Evolutionary conservation across 2,888 invertebrate species (phyloP).

Genomic region (Limnephilus auricula): DNA sequence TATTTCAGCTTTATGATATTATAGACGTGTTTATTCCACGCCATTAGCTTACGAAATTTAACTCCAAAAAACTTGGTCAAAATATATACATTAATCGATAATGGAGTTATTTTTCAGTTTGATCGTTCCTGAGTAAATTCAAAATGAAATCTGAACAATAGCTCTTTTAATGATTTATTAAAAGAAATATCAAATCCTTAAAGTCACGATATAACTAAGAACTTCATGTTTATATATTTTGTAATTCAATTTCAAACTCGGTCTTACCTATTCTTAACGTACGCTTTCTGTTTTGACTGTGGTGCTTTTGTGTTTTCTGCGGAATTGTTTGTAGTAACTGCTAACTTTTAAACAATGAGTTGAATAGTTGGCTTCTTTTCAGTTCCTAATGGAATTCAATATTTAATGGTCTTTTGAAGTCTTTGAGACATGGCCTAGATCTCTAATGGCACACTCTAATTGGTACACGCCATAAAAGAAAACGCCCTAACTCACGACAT

Average conservation of each 20-base stretch:
- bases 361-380: neutral
- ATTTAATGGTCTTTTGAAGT: neutral
- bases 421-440: neutral
- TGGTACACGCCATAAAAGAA: neutral
- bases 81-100: too few species aligned
- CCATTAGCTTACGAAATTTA: neutral
- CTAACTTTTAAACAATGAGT: neutral
- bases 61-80: neutral
- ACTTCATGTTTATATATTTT: neutral
- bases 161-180: neutral
- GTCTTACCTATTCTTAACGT: neutral
- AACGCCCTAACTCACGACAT: neutral
- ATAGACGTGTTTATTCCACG: neutral
- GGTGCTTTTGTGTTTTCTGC: neutral
- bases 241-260: neutral
- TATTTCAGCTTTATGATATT: neutral
- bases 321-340: neutral
- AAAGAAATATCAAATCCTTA: neutral
- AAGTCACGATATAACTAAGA: neutral
- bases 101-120: too few species aligned
- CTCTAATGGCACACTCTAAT: neutral
- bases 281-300: neutral
- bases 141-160: neutral
- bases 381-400: neutral
- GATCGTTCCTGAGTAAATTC: too few species aligned